A percentile compares a stretch with the other conserved stretches of the same genome.
Conservation (phyloP, 92 coral and sea anemone genomes). For the Phenganax stokvisi region DNA sequence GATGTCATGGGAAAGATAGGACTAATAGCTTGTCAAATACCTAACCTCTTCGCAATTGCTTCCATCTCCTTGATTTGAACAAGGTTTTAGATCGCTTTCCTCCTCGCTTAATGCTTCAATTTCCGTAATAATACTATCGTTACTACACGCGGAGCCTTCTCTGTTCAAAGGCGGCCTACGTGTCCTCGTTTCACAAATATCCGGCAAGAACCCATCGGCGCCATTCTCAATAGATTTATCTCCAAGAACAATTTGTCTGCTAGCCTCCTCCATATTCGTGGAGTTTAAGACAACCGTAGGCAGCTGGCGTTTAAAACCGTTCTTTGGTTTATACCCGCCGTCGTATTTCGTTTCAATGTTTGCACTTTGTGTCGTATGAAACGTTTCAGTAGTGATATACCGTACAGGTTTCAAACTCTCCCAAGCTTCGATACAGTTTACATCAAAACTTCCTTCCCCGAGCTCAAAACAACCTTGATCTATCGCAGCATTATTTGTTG, state of each 20-base stretch:
- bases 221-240: constrained; percentile 1
- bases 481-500: constrained; percentile 9
- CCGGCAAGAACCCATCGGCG: neutral
- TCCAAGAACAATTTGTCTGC: neutral
- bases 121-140: constrained; percentile 38
- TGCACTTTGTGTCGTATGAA: neutral
- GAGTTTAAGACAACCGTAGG: constrained; percentile 20
- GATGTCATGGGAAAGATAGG: neutral
- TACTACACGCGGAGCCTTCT: constrained; percentile 37
- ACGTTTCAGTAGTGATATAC: neutral
- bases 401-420: neutral
- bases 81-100: constrained; percentile 3
- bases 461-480: neutral
- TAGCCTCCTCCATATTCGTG: neutral
- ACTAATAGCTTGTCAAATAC: too few relatives aligned
- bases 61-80: neutral
- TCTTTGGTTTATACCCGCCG: neutral
- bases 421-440: neutral
- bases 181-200: neutral
- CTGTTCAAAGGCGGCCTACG: constrained; percentile 25
- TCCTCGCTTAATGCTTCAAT: constrained; percentile 31
- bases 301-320: constrained; percentile 13
- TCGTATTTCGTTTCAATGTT: constrained; percentile 1
- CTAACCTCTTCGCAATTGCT: constrained; percentile 4
- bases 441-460: neutral